Evolutionary conservation across 2,113 vertebrate species (phyloP).

Genomic region (Pyxicephalus adspersus): DNA sequence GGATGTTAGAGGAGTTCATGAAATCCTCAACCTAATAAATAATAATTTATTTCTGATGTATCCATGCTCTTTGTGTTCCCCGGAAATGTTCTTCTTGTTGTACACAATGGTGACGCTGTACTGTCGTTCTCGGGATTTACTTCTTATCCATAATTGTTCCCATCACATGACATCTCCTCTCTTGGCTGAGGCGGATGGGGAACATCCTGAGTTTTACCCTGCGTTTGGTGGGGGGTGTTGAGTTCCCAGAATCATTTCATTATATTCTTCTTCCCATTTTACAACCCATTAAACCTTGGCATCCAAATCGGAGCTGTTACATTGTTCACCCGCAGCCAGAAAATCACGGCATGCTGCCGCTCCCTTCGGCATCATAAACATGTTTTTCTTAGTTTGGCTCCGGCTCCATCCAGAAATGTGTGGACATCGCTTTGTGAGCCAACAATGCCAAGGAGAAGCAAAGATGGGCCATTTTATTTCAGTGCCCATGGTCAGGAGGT

Average conservation of each 20-base stretch:
- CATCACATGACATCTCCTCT: no score
- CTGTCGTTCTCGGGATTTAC: no score
- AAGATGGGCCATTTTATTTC: conserved; percentile 4
- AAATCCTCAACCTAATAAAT: no score
- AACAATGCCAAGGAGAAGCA: not conserved
- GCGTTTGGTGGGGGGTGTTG: not conserved
- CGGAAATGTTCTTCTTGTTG: no score
- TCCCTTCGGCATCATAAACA: conserved; percentile 27
- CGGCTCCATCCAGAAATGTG: conserved; percentile 16
- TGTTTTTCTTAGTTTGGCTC: conserved; percentile 48
- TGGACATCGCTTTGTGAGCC: not conserved
- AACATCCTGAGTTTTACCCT: conserved; percentile 43
- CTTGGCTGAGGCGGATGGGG: not conserved
- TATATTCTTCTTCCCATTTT: conserved; percentile 30
- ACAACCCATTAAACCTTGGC: conserved; percentile 54
- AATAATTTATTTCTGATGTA: no score
- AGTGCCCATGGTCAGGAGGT: not conserved
- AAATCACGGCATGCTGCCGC: not conserved
- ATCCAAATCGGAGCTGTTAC: conserved; percentile 11
- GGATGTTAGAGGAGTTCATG: no score
- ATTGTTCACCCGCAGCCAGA: conserved; percentile 50
- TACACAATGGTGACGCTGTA: no score
- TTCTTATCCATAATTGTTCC: no score
- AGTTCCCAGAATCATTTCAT: conserved; percentile 1
- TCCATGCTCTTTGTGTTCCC: no score